Evolutionary conservation across 2,113 vertebrate genomes (phyloP), one percentile per base, ranked within the genome.

Genomic region (Sterrhoptilus dennistouni): DNA sequence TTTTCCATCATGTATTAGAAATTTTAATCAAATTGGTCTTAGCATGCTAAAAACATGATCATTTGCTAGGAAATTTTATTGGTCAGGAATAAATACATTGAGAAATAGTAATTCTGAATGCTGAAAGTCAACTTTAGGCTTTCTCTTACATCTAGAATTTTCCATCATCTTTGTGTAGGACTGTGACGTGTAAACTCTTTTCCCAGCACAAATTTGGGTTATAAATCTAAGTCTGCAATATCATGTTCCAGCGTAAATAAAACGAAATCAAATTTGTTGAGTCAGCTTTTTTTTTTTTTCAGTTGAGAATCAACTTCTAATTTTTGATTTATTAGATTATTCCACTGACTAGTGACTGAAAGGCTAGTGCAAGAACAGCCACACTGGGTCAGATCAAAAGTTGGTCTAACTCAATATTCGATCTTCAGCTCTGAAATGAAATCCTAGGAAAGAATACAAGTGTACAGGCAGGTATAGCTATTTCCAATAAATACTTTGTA

Each of bases 11-110:
- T 23, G 23, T 42, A 52, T 71, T 77, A 75, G 65, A 94, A 87
- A 71, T 89, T 81, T 95, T 95, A 90, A 84, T 86, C n/a, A 71
- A 71, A 78, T 83, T 86, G 12, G 45, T 96, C 56, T 90, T 83
- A 68, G 57, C 21, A 31, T 71, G 35, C 50, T 90, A 77, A 92
- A 93, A 83, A 6, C 27, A 22, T 35, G 60, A 78, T 93, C 44
- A 45, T 77, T 92, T 90, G 31, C 49, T 84, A 35, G 49, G 52
- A 87, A 78, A 63, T 94, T 74, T 88, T 40, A 63, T 88, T 91
- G 38, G 8, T 29, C 84, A 89, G 42, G 45, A 81, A 68, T 56
- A 80, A 88, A 90, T 78, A 64, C 20, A 29, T 68, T 19, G 28
- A 63, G 63, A 91, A 90, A 88, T 31, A 76, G 40, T 38, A 77